Evolutionary conservation across 2,888 invertebrate genomes (phyloP).

Genomic region (Lasioglossum vierecki): DNA sequence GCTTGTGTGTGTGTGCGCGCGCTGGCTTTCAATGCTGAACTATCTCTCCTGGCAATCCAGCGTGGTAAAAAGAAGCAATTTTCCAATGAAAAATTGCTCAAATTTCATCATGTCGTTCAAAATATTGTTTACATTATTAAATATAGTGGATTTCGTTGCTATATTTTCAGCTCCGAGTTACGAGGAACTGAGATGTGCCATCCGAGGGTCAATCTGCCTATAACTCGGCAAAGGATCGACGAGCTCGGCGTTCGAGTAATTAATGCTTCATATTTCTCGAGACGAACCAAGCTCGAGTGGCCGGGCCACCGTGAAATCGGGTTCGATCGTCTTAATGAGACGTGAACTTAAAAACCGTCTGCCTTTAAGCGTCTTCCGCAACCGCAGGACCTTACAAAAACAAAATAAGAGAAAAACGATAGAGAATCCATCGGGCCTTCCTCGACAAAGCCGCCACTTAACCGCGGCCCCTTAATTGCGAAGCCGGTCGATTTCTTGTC

Average conservation of each 20-base stretch:
- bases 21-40: not conserved
- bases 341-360: conserved; percentile 45
- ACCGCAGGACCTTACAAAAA: not conserved
- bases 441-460: conserved; percentile 25
- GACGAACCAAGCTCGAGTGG: not conserved
- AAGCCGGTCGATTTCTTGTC: conserved; percentile 29
- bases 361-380: conserved; percentile 17
- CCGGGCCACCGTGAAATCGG: not conserved
- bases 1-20: not conserved
- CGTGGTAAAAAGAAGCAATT: not conserved
- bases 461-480: conserved; percentile 38
- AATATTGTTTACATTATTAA: too few species aligned
- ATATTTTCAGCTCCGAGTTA: conserved; percentile 29
- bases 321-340: conserved; percentile 52
- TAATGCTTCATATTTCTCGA: conserved; percentile 36
- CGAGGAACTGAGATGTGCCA: not conserved
- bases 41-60: not conserved
- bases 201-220: not conserved
- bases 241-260: conserved; percentile 30
- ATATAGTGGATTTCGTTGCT: conserved; percentile 2
- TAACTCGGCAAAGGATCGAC: conserved; percentile 19
- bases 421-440: not conserved
- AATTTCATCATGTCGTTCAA: too few species aligned
- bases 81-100: not conserved
- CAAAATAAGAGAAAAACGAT: not conserved